phyloP scores from a whole-genome alignment of 2,888 invertebrate species.

The Aromia moschata region DNA sequence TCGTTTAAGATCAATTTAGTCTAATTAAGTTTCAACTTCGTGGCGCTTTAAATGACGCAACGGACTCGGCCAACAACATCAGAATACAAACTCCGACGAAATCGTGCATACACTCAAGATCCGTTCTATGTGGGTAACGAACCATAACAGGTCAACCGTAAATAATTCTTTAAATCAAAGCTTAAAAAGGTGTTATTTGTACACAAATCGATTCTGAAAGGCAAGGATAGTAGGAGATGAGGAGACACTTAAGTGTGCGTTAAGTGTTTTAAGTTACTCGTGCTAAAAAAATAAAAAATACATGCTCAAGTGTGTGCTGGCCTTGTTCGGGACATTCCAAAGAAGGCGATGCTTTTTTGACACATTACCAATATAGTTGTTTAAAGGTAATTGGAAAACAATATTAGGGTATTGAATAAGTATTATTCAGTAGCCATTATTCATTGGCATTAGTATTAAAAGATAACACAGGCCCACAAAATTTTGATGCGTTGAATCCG shows the following conservation, averaged over 20 bases:
- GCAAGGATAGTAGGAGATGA: background rate
- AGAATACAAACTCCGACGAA: background rate
- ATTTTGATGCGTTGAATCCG: no score
- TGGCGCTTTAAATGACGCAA: constrained; percentile 7
- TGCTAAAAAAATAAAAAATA: background rate
- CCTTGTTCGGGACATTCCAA: constrained; percentile 2
- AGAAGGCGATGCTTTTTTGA: background rate
- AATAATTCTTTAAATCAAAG: background rate
- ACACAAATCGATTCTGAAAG: background rate
- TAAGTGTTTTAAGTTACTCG: background rate
- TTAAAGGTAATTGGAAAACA: background rate
- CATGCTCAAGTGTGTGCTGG: background rate
- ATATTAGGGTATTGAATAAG: background rate
- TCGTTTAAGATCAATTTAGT: constrained; percentile 8
- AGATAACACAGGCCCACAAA: no score
- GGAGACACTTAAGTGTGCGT: background rate
- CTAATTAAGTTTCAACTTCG: constrained; percentile 6
- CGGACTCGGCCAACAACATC: background rate
- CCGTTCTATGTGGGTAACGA: background rate
- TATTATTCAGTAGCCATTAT: no score
- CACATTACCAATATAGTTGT: background rate
- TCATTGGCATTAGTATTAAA: no score
- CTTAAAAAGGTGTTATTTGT: background rate
- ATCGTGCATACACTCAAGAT: background rate
- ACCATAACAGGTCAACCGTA: background rate